phyloP scores from a whole-genome alignment of 2,888 invertebrate species.

The Ormyrus thymus region DNA sequence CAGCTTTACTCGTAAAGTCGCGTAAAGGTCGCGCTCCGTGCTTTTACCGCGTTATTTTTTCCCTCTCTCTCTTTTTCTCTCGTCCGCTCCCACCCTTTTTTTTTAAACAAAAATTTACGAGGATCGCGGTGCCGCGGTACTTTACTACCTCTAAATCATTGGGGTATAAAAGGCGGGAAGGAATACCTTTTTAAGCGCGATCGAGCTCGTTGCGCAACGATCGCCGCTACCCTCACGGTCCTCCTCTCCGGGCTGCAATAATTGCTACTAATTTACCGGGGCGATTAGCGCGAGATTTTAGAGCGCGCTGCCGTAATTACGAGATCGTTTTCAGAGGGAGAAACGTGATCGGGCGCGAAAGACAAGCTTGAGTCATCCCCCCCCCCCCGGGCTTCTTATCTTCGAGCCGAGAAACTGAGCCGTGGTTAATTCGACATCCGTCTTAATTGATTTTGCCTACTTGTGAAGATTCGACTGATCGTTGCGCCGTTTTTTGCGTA shows the following conservation, averaged over 20 bases:
- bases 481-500: too few relatives aligned
- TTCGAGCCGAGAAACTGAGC: background rate
- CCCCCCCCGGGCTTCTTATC: background rate
- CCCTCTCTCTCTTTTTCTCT: background rate
- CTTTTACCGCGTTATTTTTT: background rate
- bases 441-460: constrained; percentile 36
- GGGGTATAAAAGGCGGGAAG: constrained; percentile 9
- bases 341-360: constrained; percentile 23
- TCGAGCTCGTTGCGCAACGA: constrained; percentile 33
- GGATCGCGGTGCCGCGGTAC: background rate
- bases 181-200: constrained; percentile 20
- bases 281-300: constrained; percentile 49
- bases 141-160: constrained; percentile 39
- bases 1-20: constrained; percentile 29
- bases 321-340: constrained; percentile 34
- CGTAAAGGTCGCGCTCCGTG: constrained; percentile 8
- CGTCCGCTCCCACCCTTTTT: background rate
- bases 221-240: constrained; percentile 1
- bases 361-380: constrained; percentile 5
- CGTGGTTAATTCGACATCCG: background rate
- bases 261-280: constrained; percentile 46
- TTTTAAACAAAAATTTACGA: constrained; percentile 42
- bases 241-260: constrained; percentile 24
- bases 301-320: constrained; percentile 40
- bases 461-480: constrained; percentile 4